Base-by-base conservation (phyloP, 1,140 invertebrate genomes). In the Protaetia brevitarsis region DNA sequence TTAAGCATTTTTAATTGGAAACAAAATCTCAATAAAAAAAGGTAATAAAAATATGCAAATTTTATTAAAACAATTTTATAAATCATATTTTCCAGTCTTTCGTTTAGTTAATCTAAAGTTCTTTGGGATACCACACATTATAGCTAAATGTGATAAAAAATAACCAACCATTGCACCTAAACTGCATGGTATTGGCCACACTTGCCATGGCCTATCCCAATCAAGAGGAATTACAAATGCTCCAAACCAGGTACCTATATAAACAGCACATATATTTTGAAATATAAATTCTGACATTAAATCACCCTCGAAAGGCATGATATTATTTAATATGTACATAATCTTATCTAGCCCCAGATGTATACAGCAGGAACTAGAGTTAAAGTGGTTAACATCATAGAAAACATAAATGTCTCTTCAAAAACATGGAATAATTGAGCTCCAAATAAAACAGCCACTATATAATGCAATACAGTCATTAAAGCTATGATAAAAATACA, bases 161-260 rank as follows among this genome's bases (percentile, higher is more conserved):
- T 85, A 88, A 3, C 89, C 89, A 63, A 85, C 66, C 4, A 91
- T 72, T n/a, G 89, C 86, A 58, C 90, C 90, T 6, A 87, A 79
- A 63, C 85, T 83, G 73, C 88, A 91, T 3, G 91, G 89, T 71
- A 92, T 86, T 0, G 91, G 91, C 91, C 92, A 93, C 61, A 78
- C 79, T 80, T 92, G 94, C 93, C 94, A 97, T 0, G 91, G 88
- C 66, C 88, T 83, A 77, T 96, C 92, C 95, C 95, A 97, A 77
- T 97, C 94, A 8, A 97, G 79, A 23, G 94, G 94, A 66, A 96
- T 93, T 0, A 93, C 88, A 68, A 92, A 84, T 23, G 93, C 91
- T 13, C 94, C 93, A 6, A 92, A 72, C 93, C 94, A 97, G 8
- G 92, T 87, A n/a, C 94, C 94, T 30, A 93, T 74, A 10, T 95